Base-by-base conservation (phyloP, 2,113 vertebrate species). In the Lepisosteus oculatus region DNA sequence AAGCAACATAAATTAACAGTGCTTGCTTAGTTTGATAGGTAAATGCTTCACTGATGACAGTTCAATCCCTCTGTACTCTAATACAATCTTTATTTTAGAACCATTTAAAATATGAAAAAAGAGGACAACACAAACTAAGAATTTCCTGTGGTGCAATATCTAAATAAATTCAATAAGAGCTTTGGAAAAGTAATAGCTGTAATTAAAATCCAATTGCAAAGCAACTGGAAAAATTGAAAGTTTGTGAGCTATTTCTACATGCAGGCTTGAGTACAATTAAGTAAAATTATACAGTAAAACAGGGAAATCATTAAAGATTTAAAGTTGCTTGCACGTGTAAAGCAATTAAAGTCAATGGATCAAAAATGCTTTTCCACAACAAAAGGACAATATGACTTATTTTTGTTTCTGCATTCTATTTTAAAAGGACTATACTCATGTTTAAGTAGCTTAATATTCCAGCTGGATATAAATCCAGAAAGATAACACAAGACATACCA, bases 81-180 rank as follows among this genome's bases (percentile, higher is more conserved):
- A 9, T 6, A 9, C 5, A 9, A 51, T 51, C 5, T 51, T 17
- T 6, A 6, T 51, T 6, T 6, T 51, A 51, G 47, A 51, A 1
- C 5, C 5, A 1, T 51, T 51, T 51, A 51, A 51, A 51, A 9
- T 51, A 51, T 51, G 47, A 51, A 9, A 51, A 51, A 51, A 9
- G 47, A 51, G 47, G 47, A 51, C 5, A 51, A 51, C 9, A 29
- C 29, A 29, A 51, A 51, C 47, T 29, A 6, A 9, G 47, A 51
- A 51, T 51, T 51, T 51, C 47, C 47, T 51, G 47, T 5, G 47
- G 47, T 51, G 47, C 9, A 54, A 71, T 68, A 51, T 73, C 65
- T 13, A 14, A 72, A 70, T 43, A 72, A 62, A 77, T 76, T 73
- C 65, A 73, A 71, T 79, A 74, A 70, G 51, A 55, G 65, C 14